Evolutionary conservation across 2,113 vertebrate genomes (phyloP).

Genomic region (Rhagologus leucostigma): DNA sequence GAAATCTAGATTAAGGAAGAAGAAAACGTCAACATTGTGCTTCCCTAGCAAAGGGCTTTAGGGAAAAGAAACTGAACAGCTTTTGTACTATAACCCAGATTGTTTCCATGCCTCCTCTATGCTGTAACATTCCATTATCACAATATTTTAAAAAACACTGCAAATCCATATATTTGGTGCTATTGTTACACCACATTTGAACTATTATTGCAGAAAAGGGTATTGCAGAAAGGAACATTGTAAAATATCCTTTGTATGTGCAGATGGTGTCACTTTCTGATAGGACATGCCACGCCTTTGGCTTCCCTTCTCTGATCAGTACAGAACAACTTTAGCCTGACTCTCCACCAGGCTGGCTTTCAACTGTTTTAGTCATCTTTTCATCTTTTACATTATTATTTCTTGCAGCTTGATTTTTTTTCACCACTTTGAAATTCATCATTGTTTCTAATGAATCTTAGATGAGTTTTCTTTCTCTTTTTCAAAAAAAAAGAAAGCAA

Average conservation of each 20-base stretch:
- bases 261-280: neutral
- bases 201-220: neutral
- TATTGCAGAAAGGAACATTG: neutral
- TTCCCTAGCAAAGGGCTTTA: neutral
- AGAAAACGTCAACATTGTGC: neutral
- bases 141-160: neutral
- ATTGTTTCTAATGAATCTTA: neutral
- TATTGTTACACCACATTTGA: neutral
- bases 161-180: neutral
- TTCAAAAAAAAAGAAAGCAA: neutral
- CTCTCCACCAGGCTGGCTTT: neutral
- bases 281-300: neutral
- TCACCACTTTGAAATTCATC: neutral
- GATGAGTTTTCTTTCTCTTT: neutral
- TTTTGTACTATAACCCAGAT: neutral
- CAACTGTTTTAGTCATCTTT: neutral
- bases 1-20: neutral
- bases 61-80: neutral
- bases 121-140: fast-evolving
- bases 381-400: neutral
- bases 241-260: neutral
- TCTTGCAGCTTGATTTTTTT: neutral
- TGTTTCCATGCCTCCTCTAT: neutral
- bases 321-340: neutral
- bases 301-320: neutral